phyloP scores from a whole-genome alignment of 2,888 invertebrate species.

The Eupithecia exiguata region DNA sequence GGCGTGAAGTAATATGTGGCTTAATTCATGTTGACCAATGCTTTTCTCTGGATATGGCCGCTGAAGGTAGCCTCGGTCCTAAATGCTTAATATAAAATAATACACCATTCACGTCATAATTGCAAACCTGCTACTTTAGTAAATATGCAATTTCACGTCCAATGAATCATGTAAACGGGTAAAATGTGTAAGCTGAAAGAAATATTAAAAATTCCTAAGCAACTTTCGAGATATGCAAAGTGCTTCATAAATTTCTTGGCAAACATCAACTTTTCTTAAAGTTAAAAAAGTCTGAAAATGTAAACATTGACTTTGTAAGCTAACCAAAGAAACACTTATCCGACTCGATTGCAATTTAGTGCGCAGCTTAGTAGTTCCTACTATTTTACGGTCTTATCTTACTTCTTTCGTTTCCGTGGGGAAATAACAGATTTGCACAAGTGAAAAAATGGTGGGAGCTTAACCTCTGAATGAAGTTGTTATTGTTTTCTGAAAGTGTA shows the following conservation, averaged over 20 bases:
- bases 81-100: neutral
- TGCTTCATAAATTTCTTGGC: slow-evolving; percentile 17
- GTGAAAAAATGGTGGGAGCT: neutral
- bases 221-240: slow-evolving; percentile 32
- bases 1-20: neutral
- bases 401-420: neutral
- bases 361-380: neutral
- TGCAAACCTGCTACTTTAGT: slow-evolving; percentile 34
- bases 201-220: slow-evolving; percentile 60
- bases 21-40: neutral
- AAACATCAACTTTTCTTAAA: neutral
- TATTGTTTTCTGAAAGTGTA: neutral
- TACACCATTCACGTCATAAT: neutral
- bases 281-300: neutral
- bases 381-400: neutral
- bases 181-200: slow-evolving; percentile 54
- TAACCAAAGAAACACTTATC: neutral
- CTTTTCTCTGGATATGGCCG: neutral
- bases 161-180: slow-evolving; percentile 67
- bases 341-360: slow-evolving; percentile 7
- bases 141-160: slow-evolving; percentile 65
- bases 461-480: neutral
- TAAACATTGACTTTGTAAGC: neutral
- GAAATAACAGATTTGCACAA: neutral
- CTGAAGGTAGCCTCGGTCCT: neutral